These are phyloP conservation scores for Drepana arcuata DNA, from an alignment of 1,140 invertebrate genomes.

Conservation along the genomic window DNA sequence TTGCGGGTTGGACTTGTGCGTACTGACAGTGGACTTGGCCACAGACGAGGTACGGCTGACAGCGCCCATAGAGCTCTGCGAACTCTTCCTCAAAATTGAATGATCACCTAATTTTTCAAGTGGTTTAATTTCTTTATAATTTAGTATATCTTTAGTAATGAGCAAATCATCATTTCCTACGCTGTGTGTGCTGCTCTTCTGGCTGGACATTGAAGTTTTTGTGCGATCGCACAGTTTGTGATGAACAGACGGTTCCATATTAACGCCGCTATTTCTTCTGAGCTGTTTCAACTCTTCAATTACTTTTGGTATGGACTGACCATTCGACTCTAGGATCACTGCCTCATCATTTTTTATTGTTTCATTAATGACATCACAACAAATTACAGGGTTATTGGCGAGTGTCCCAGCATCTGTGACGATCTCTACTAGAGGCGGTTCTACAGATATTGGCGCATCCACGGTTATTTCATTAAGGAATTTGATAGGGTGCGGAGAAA, in stretches of 20 bases:
- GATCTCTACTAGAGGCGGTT: conserved; percentile 32
- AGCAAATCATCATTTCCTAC: conserved; percentile 38
- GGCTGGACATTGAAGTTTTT: conserved; percentile 51
- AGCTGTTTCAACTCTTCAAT: conserved; percentile 34
- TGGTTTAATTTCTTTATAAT: conserved; percentile 28
- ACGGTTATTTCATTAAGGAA: conserved; percentile 48
- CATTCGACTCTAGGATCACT: conserved; percentile 17
- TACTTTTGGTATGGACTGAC: conserved; percentile 30
- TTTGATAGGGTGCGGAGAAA: conserved; percentile 45
- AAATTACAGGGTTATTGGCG: too few relatives aligned
- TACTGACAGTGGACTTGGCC: conserved; percentile 61
- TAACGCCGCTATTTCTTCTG: conserved; percentile 39
- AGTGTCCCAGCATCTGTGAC: conserved; percentile 16
- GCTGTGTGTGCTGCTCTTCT: conserved; percentile 54
- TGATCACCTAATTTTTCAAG: conserved; percentile 30
- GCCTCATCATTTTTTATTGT: conserved; percentile 26
- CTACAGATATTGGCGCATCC: conserved; percentile 30
- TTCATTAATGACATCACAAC: too few relatives aligned
- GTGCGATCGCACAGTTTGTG: conserved; percentile 74
- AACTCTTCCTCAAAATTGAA: conserved; percentile 46
- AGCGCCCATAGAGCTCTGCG: conserved; percentile 60
- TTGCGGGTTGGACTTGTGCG: conserved; percentile 60
- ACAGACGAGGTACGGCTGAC: conserved; percentile 63
- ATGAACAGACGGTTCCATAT: conserved; percentile 73
- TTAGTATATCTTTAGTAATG: conserved; percentile 29